Percentiles rank a stretch among this genome's conserved stretches.
Evolutionary conservation across 2,797 vertebrate species (phyloP).

Genomic region (Melanotaenia boesemani): DNA sequence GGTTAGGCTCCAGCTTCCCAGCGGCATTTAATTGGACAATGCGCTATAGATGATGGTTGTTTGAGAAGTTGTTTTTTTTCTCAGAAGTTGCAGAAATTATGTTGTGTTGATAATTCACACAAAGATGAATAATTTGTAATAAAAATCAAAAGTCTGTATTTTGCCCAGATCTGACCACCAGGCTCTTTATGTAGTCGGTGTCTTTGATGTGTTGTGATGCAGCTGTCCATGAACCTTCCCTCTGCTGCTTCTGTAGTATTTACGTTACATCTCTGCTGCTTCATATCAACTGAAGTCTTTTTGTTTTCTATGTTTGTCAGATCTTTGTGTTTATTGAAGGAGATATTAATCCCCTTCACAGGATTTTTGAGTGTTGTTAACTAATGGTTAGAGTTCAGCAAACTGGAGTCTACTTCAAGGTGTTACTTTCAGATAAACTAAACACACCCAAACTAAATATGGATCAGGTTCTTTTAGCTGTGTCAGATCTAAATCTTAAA

Average conservation of each 20-base stretch:
- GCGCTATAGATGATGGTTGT: no score
- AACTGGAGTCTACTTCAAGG: no score
- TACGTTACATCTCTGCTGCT: constrained; percentile 50
- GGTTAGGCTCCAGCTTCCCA: no score
- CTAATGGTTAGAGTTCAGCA: constrained; percentile 36
- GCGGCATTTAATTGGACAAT: no score
- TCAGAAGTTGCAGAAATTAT: no score
- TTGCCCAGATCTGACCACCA: constrained; percentile 76
- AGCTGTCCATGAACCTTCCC: constrained; percentile 44
- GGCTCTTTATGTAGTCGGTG: constrained; percentile 49
- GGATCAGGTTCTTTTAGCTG: background rate
- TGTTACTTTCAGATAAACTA: no score
- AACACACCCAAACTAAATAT: no score
- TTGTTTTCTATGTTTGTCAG: constrained; percentile 45
- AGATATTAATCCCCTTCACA: constrained; percentile 16
- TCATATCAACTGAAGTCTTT: constrained; percentile 17
- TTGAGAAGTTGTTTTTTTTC: no score
- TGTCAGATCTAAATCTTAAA: no score
- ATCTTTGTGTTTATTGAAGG: constrained; percentile 34
- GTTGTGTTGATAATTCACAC: no score
- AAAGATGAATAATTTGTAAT: background rate
- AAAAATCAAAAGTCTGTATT: background rate
- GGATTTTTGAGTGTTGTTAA: constrained; percentile 11
- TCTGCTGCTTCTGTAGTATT: constrained; percentile 67
- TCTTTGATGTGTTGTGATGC: constrained; percentile 62